Base-by-base conservation (phyloP, 2,888 invertebrate species). In the Entomobrya multifasciata region DNA sequence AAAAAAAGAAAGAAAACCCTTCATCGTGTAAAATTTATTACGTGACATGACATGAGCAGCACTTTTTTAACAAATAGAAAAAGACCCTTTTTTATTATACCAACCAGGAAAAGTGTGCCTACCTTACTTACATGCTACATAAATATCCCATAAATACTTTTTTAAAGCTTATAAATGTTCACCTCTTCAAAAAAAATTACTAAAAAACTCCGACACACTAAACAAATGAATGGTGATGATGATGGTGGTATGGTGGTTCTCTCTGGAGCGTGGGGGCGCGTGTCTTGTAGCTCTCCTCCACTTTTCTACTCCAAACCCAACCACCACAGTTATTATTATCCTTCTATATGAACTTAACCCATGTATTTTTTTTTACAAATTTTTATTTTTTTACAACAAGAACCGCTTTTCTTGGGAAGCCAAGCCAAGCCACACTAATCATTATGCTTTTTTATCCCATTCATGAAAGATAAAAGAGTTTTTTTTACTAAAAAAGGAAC, bases 361-460 rank as follows among this genome's bases (percentile, higher is more conserved):
- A n/a, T 47, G 13, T 47, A n/a, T 47, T 47, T 47, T 15, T 47
- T 13, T n/a, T n/a, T n/a, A n/a, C n/a, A n/a, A 47, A 1, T 47
- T 5, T 44, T 72, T 44, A 44, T 72, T 36, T 36, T 76, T 78
- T 78, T 80, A 80, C 67, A 80, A 67, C 52, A 30, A 30, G 52
- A 62, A 65, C 65, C 79, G 65, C 36, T 79, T 60, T 49, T 4
- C 49, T 74, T 52, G 20, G 6, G 52, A n/a, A 52, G 52, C 17
- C 6, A 20, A 5, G 17, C 13, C 2, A n/a, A 52, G 52, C 17
- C 6, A 20, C n/a, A 52, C 13, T n/a, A 52, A n/a, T 52, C n/a
- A 52, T 52, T 55, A 60, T 36, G 8, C 57, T 13, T 11, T 13
- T 57, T 1, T 57, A n/a, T 10, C 55, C 36, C 36, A 52, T 20